Evolutionary conservation across 1,140 invertebrate species (phyloP), one percentile per base, ranked within the genome.

Genomic region (Zelostemma sp.): DNA sequence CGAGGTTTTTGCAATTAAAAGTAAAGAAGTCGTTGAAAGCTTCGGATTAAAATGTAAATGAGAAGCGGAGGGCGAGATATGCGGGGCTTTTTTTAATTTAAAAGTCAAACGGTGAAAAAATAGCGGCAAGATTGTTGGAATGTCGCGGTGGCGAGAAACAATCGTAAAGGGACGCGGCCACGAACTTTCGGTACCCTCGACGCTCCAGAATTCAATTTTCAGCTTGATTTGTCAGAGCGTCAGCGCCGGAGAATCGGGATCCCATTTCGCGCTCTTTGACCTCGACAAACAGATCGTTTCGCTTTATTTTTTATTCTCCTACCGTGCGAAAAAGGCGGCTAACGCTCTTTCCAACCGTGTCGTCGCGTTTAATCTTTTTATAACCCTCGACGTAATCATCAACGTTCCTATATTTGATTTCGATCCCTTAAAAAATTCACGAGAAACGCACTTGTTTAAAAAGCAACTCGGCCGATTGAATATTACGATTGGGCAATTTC

Each of bases 161-260:
- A 76, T 78, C 73, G 71, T 65, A 68, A 69, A 74, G 64, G 54
- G 58, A 64, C 51, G 60, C 49, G 55, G 40, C 38, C 35, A 19
- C 56, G 50, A 51, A 49, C 57, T 63, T 59, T 68, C 50, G 49
- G 48, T 55, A 69, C 61, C 59, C 66, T 68, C 57, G 60, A 69
- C 68, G 68, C 77, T 72, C 72, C 59, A 84, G 79, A 83, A 83
- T 82, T 83, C 80, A 81, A 82, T 82, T 82, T 83, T 81, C 80
- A 83, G 81, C 80, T 82, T 83, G 80, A 82, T 83, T 83, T 83
- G 80, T 82, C 81, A 81, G 78, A 73, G 74, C 77, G 78, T 80
- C 78, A 73, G 72, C 46, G 59, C 48, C 57, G 47, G 69, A 68
- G 59, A 80, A 74, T 59, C 51, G 65, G 69, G 63, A 80, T 64